Evolutionary conservation across 2,888 invertebrate genomes (phyloP).

Genomic region (Heliconius sara): DNA sequence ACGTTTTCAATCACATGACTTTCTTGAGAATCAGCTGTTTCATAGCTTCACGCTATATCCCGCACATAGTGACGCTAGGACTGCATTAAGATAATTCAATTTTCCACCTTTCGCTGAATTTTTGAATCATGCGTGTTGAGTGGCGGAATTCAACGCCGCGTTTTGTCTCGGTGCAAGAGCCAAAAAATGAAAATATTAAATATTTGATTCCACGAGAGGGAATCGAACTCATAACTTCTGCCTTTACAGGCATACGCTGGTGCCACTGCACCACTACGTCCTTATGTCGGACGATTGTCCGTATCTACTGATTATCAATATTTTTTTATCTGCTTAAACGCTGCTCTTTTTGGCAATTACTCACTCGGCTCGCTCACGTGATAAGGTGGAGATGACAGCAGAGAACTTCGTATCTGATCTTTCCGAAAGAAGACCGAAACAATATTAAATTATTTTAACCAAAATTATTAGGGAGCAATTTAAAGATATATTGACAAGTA

Average conservation of each 20-base stretch:
- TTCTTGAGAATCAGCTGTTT: background rate
- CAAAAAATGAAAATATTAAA: no score
- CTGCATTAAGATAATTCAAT: no score
- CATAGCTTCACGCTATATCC: no score
- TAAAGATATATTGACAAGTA: background rate
- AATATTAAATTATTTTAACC: constrained; percentile 36
- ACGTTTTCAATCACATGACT: background rate
- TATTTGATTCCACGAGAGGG: no score
- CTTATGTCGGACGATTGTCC: background rate
- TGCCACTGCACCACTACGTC: background rate
- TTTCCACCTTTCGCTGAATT: no score
- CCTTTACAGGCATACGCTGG: background rate
- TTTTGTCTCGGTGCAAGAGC: no score
- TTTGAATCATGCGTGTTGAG: no score
- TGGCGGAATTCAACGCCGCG: no score
- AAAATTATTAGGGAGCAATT: constrained; percentile 1
- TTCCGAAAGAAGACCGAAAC: constrained; percentile 51
- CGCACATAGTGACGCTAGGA: no score
- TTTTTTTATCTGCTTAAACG: background rate
- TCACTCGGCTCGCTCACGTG: constrained; percentile 62
- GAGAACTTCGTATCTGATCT: constrained; percentile 62
- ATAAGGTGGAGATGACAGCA: constrained; percentile 71
- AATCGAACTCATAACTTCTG: background rate
- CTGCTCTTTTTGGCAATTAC: background rate
- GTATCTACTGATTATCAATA: background rate